Percentiles rank a stretch among this genome's conserved stretches.
These are phyloP conservation scores for Lithobates sylvaticus DNA, from an alignment of 2,797 vertebrate species.

Conservation along the genomic window DNA sequence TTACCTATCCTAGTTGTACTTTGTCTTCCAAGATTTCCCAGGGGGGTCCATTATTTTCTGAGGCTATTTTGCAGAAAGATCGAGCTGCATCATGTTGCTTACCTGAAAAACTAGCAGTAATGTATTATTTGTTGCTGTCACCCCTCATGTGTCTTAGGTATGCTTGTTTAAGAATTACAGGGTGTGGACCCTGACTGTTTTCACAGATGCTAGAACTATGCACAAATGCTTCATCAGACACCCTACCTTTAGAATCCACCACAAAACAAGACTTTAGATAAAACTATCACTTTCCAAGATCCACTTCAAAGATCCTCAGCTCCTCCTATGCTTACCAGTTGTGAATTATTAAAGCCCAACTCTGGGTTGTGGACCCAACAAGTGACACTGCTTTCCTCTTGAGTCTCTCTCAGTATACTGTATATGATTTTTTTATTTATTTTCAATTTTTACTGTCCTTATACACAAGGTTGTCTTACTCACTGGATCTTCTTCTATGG, in stretches of 20 bases:
- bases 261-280: neutral
- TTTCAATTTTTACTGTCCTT: no score
- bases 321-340: neutral
- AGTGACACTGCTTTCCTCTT: no score
- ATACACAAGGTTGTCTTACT: no score
- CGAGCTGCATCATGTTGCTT: constrained; percentile 32
- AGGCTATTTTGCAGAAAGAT: constrained; percentile 52
- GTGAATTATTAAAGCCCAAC: neutral
- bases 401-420: no score
- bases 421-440: no score
- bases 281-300: neutral
- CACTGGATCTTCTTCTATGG: no score
- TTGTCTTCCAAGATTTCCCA: constrained; percentile 28
- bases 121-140: constrained; percentile 32
- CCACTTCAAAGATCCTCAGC: neutral
- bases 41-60: constrained; percentile 51
- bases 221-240: neutral
- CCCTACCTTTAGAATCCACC: neutral
- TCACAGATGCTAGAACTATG: neutral
- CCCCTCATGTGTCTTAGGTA: constrained; percentile 23
- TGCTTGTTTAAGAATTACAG: neutral
- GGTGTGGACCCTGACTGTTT: neutral
- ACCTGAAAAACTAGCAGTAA: constrained; percentile 39
- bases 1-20: constrained; percentile 42
- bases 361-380: no score